These are phyloP conservation scores for Amaurobius ferox DNA, from an alignment of 2,888 invertebrate species.

Conservation along the genomic window DNA sequence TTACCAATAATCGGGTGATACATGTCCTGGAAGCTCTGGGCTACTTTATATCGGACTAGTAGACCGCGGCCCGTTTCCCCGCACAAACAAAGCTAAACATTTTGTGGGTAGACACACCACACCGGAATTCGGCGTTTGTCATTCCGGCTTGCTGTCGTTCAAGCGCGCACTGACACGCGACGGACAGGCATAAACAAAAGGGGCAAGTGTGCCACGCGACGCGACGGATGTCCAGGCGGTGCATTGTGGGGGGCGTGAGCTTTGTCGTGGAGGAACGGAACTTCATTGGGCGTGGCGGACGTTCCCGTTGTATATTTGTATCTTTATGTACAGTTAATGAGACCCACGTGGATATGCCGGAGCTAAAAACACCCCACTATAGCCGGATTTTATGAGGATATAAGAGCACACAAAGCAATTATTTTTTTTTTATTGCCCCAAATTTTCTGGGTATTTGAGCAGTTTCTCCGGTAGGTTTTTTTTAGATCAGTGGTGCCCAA, in stretches of 20 bases:
- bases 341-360: not conserved
- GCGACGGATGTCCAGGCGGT: constrained; percentile 1
- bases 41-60: not conserved
- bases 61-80: not conserved
- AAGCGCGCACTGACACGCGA: not conserved
- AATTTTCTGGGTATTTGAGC: too few relatives aligned
- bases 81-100: not conserved
- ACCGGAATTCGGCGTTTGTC: not conserved
- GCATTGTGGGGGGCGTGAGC: not conserved
- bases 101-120: not conserved
- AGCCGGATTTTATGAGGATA: too few relatives aligned
- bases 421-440: too few relatives aligned
- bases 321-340: not conserved
- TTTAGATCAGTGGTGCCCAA: too few relatives aligned
- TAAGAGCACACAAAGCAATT: too few relatives aligned
- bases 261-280: not conserved
- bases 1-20: not conserved
- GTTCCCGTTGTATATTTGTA: not conserved
- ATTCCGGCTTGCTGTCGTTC: not conserved
- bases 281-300: not conserved
- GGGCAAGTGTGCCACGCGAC: constrained; percentile 8
- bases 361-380: not conserved
- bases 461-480: too few relatives aligned
- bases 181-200: not conserved
- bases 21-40: not conserved